Conservation (phyloP, 2,797 vertebrate species). For the Apodemus agrarius region DNA sequence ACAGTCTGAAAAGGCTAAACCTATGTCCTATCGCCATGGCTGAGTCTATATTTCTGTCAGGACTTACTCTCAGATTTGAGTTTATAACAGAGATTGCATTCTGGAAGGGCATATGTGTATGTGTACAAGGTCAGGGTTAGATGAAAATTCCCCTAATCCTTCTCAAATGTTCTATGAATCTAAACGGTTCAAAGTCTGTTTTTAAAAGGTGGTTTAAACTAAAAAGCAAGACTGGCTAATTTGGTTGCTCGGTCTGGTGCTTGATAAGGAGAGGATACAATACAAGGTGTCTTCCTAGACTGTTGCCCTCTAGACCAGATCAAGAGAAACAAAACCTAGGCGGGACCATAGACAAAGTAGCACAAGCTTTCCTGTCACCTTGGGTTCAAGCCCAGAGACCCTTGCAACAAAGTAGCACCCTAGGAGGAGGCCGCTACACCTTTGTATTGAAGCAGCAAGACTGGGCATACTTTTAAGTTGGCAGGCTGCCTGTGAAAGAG, state of each 20-base stretch:
- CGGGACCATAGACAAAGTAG: rapidly evolving
- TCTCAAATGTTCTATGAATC: background rate
- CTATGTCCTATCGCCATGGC: background rate
- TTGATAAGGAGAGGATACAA: background rate
- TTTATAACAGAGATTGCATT: background rate
- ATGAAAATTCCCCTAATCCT: background rate
- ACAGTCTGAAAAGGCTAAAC: background rate
- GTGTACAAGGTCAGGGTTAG: background rate
- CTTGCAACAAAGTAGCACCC: rapidly evolving
- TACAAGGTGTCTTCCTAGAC: background rate
- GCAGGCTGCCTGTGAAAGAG: background rate
- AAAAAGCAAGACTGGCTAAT: no score
- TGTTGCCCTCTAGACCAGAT: background rate
- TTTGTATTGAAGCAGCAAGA: background rate
- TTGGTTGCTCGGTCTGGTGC: background rate
- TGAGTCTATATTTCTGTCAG: background rate
- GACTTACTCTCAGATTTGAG: background rate
- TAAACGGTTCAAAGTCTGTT: background rate
- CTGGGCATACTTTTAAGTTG: background rate
- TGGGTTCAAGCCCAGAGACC: rapidly evolving
- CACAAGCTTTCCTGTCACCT: rapidly evolving
- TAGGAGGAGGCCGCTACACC: background rate
- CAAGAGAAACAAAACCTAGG: rapidly evolving
- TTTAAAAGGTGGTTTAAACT: background rate
- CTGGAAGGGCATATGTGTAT: background rate